phyloP scores from a whole-genome alignment of 2,113 vertebrate species.

The Morone chrysops region DNA sequence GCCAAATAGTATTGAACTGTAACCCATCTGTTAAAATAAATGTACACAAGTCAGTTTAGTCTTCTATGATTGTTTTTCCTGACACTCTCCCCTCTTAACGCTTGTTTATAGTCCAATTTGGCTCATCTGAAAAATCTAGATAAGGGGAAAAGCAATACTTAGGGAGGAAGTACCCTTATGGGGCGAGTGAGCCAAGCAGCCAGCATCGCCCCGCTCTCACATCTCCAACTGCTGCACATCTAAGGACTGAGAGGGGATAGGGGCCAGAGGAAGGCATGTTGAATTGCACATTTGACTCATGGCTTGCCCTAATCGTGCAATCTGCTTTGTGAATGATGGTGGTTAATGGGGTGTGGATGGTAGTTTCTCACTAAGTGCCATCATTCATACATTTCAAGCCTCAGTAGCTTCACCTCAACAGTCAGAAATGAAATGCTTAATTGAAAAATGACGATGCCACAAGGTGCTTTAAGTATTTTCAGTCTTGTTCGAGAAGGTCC shows the following conservation, averaged over 20 bases:
- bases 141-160: constrained; percentile 64
- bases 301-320: constrained; percentile 56
- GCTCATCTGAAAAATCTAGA: constrained; percentile 66
- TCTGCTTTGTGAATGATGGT: constrained; percentile 53
- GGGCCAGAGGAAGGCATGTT: constrained; percentile 66
- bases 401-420: constrained; percentile 71
- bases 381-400: constrained; percentile 79
- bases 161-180: constrained; percentile 77
- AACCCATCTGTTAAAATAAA: background rate
- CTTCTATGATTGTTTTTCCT: background rate
- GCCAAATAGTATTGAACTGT: background rate
- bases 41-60: constrained; percentile 30
- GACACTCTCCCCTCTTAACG: constrained; percentile 19
- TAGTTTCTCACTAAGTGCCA: constrained; percentile 82
- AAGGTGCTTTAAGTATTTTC: constrained; percentile 28
- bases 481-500: constrained; percentile 1
- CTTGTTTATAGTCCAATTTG: constrained; percentile 42
- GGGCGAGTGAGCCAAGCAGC: constrained; percentile 46
- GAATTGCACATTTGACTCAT: constrained; percentile 60
- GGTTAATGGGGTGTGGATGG: constrained; percentile 75
- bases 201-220: constrained; percentile 61
- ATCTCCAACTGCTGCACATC: constrained; percentile 35
- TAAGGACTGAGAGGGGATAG: constrained; percentile 46
- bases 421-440: constrained; percentile 83
- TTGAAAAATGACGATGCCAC: constrained; percentile 58